Percentiles rank a stretch among this genome's conserved stretches.
These are phyloP conservation scores for Icerya purchasi DNA, from an alignment of 2,888 invertebrate genomes.

Conservation along the genomic window DNA sequence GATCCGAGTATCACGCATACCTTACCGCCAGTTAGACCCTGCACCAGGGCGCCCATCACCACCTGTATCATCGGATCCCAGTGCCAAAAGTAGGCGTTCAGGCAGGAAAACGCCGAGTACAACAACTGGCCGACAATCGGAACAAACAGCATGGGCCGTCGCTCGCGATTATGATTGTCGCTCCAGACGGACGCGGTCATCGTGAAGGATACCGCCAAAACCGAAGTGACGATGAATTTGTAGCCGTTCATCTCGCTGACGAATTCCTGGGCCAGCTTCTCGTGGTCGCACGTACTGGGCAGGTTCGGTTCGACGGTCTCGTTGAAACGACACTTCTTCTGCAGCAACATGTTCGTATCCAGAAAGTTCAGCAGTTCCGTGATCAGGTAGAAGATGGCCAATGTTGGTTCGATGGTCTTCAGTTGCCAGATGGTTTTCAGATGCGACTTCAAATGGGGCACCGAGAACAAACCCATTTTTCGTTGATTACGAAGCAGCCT, in stretches of 20 bases:
- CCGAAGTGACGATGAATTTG: background rate
- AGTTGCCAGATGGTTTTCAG: background rate
- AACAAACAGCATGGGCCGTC: constrained; percentile 17
- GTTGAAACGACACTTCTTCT: constrained; percentile 1
- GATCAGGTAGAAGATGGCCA: background rate
- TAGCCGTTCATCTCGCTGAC: background rate
- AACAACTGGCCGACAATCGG: constrained; percentile 17
- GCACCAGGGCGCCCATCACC: background rate
- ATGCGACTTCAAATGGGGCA: background rate
- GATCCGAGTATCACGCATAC: background rate
- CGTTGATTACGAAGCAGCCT: no score
- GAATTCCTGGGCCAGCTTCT: background rate
- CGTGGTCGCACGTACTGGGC: constrained; percentile 1
- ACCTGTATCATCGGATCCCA: background rate
- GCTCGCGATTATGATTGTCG: constrained; percentile 15
- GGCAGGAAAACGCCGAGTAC: background rate
- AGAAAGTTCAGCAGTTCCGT: background rate
- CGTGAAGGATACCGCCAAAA: background rate
- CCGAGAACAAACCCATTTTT: background rate
- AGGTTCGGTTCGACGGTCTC: constrained; percentile 1
- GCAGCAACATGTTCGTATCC: constrained; percentile 4
- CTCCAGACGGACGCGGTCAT: constrained; percentile 13
- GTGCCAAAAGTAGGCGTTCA: constrained; percentile 6
- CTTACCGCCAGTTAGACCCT: background rate
- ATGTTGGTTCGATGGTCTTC: constrained; percentile 1